phyloP scores from a whole-genome alignment of 2,113 vertebrate genomes.

The Psammodynastes pulverulentus region DNA sequence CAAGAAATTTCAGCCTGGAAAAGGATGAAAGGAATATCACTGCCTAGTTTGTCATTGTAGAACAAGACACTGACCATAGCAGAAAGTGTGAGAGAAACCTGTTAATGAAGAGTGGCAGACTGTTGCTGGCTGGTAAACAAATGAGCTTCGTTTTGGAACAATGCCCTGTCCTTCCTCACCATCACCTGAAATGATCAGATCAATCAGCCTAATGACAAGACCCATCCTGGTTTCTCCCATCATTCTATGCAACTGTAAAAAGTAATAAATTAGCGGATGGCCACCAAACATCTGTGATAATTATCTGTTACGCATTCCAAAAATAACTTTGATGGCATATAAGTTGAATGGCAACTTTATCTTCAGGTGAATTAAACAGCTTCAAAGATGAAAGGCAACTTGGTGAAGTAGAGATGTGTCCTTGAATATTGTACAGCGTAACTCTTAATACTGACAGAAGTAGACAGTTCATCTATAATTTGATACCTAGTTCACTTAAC shows the following conservation, averaged over 20 bases:
- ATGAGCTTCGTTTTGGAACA: neutral
- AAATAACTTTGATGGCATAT: neutral
- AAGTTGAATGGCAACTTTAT: neutral
- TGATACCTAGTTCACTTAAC: conserved; percentile 1
- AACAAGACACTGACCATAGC: neutral
- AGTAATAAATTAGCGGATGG: neutral
- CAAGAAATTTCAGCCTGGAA: neutral
- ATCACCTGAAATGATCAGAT: neutral
- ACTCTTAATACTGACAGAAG: neutral
- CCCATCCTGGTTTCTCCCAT: neutral
- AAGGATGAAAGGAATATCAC: neutral
- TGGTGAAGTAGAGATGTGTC: neutral
- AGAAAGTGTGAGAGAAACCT: neutral
- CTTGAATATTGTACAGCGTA: neutral
- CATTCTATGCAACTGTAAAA: neutral
- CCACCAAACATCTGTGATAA: neutral
- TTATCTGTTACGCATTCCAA: neutral
- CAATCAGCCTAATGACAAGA: neutral
- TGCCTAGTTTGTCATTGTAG: neutral
- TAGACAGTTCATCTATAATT: conserved; percentile 5
- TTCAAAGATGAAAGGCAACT: neutral
- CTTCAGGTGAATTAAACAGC: neutral
- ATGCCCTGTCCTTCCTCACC: neutral
- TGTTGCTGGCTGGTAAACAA: neutral
- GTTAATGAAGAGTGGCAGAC: neutral